phyloP scores from a whole-genome alignment of 1,140 invertebrate genomes.

The Tetramorium parvispinum region DNA sequence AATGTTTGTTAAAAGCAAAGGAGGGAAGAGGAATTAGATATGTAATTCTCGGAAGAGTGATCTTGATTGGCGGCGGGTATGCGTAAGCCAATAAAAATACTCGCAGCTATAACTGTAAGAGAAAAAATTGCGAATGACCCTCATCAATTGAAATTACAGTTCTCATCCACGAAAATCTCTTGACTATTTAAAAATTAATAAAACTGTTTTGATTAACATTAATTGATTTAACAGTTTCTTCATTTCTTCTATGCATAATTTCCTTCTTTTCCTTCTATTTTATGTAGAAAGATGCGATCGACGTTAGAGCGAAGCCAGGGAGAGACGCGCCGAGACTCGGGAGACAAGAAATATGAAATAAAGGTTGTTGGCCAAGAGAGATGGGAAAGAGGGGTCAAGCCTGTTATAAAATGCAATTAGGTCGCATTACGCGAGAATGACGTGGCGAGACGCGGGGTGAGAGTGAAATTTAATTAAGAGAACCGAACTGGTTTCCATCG shows the following conservation, averaged over 20 bases:
- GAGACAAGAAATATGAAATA: slow-evolving; percentile 23
- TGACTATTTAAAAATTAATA: not conserved
- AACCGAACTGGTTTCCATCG: slow-evolving; percentile 48
- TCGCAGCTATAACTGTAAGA: not conserved
- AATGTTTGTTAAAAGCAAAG: slow-evolving; percentile 64
- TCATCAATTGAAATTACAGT: not conserved
- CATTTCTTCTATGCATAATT: not conserved
- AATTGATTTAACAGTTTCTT: too few relatives aligned
- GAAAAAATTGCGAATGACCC: not conserved
- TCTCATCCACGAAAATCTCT: not conserved
- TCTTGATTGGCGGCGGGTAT: slow-evolving; percentile 3
- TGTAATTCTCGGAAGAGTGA: slow-evolving; percentile 55
- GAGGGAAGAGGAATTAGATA: slow-evolving; percentile 51
- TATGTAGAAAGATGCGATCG: not conserved
- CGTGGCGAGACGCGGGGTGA: slow-evolving; percentile 30
- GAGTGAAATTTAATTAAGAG: slow-evolving; percentile 70
- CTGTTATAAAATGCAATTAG: slow-evolving; percentile 67
- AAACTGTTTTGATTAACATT: not conserved
- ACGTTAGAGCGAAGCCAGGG: not conserved
- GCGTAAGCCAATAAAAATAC: slow-evolving; percentile 41
- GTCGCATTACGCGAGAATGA: slow-evolving; percentile 65
- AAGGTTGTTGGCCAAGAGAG: not conserved
- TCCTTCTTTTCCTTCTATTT: not conserved
- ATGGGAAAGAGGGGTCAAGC: not conserved
- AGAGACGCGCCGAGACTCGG: not conserved